A percentile compares a stretch with the other conserved stretches of the same genome.
Conservation (phyloP, 2,113 vertebrate species). For the Azemiops feae region DNA sequence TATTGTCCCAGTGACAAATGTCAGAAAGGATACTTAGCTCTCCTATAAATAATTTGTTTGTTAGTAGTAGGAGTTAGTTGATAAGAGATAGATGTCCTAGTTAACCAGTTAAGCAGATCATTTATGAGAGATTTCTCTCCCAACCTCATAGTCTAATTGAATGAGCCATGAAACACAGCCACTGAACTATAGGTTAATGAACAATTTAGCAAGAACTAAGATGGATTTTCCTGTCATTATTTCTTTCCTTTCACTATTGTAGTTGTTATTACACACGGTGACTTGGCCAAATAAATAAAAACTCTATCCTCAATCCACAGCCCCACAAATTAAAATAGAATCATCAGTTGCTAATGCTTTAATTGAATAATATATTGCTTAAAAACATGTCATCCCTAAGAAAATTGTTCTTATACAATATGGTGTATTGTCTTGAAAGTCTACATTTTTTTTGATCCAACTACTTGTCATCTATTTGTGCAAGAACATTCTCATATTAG, state of each 20-base stretch:
- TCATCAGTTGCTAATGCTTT: not conserved
- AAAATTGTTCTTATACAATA: not conserved
- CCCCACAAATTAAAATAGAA: not conserved
- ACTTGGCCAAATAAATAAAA: not conserved
- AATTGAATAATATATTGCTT: not conserved
- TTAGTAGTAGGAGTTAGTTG: not conserved
- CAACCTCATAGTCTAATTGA: not conserved
- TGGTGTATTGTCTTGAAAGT: not conserved
- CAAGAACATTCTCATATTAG: not conserved
- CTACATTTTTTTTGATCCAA: not conserved
- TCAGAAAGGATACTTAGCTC: not conserved
- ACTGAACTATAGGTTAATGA: not conserved
- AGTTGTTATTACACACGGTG: not conserved
- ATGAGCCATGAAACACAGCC: not conserved
- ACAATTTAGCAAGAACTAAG: not conserved
- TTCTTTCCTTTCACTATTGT: not conserved
- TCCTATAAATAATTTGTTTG: not conserved
- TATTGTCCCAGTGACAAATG: not conserved
- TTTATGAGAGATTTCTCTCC: not conserved
- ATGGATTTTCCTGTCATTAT: not conserved
- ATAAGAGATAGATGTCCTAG: not conserved
- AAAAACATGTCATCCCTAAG: not conserved
- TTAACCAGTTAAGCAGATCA: not conserved
- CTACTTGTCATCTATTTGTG: not conserved
- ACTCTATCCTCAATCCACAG: not conserved